Evolutionary conservation across 2,888 invertebrate genomes (phyloP), one percentile per base, ranked within the genome.

Genomic region (Lacanobia wlatinum): DNA sequence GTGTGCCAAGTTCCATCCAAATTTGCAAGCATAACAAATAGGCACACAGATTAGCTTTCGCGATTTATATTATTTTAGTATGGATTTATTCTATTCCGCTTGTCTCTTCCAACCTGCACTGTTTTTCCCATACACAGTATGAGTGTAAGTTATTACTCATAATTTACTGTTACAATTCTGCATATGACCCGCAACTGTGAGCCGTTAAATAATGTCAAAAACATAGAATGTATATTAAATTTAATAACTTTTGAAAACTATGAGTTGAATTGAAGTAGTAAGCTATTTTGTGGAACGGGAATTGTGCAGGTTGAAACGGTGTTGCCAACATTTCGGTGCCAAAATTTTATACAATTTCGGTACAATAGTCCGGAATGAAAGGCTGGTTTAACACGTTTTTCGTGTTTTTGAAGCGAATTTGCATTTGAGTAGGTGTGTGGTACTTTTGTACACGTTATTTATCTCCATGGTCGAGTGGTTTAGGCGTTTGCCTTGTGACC

Each of bases 151-250:
- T 86, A 84, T 79, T 65, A 61, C 73, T 56, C 82, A 43, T 82
- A 86, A 82, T 82, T 86, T 71, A 86, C 72, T 1, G 68, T 73
- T 53, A 73, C 73, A 76, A 67, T 76, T 80, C 81, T 80, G 84
- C 84, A 85, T 85, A 71, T 71, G 83, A 83, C 70, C 61, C 60
- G 60, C 52, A 28, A 62, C 65, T 61, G 63, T 65, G 48, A 55
- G 62, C 70, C 66, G 48, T 65, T 80, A 68, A 76, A 73, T 83
- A 82, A 82, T 73, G 84, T 70, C 84, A 58, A 67, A 76, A 85
- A 85, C 73, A 82, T 65, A 71, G 43, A 65, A 80, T 59, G 52
- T 79, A 56, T 71, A 84, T 82, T 77, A 73, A 81, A 77, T 82
- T 84, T 77, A 69, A 82, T 81, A 84, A 84, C 69, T 84, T 84